Percentiles rank a stretch among this genome's conserved stretches.
Evolutionary conservation across 2,797 vertebrate species (phyloP).

Genomic region (Paedocypris micromegethes): DNA sequence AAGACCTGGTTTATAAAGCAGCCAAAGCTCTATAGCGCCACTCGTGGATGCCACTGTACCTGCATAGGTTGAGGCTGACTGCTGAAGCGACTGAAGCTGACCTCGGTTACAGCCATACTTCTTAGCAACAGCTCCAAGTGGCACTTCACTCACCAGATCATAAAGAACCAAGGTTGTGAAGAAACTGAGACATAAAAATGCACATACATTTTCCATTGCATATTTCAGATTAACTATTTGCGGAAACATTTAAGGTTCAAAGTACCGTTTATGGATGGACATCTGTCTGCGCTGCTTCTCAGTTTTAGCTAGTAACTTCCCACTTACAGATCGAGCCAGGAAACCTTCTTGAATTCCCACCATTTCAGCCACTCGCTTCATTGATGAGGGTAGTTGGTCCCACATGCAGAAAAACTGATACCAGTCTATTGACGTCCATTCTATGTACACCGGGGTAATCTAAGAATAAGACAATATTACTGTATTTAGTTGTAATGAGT

Average conservation of each 20-base stretch:
- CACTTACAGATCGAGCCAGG: conserved; percentile 86
- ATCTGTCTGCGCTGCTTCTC: conserved; percentile 91
- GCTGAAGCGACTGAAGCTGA: conserved; percentile 94
- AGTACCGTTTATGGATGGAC: conserved; percentile 92
- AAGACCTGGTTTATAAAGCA: neutral
- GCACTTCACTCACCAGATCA: conserved; percentile 88
- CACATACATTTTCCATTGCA: neutral
- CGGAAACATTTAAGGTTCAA: neutral
- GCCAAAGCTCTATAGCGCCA: neutral
- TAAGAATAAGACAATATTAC: conserved; percentile 48
- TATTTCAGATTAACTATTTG: neutral
- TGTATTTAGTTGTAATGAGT: too few relatives aligned
- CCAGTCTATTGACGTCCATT: conserved; percentile 95
- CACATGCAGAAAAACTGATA: conserved; percentile 95
- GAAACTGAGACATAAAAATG: conserved; percentile 69
- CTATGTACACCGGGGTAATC: conserved; percentile 90
- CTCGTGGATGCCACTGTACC: conserved; percentile 60
- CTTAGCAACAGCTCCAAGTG: conserved; percentile 79
- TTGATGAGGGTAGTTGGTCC: conserved; percentile 88
- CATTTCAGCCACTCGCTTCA: conserved; percentile 93
- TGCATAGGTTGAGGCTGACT: conserved; percentile 93
- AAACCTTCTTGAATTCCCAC: conserved; percentile 94
- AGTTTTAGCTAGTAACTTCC: conserved; percentile 83
- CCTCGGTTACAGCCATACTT: conserved; percentile 92
- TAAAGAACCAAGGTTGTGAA: conserved; percentile 91